Conservation (phyloP, 2,113 vertebrate species). For the Microtus oregoni region DNA sequence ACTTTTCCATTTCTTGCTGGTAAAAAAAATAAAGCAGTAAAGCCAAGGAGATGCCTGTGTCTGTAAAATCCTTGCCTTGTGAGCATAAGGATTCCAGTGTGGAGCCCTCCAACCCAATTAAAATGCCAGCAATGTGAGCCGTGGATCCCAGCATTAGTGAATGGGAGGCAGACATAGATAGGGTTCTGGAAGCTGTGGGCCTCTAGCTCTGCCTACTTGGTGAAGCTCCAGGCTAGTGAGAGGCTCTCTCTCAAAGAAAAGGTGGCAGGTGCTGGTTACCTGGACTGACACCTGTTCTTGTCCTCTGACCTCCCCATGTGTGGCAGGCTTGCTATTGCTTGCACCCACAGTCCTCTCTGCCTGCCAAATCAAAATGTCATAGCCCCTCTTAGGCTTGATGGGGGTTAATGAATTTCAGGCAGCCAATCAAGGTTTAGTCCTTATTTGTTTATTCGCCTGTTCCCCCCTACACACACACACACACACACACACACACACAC, state of each 20-base stretch:
- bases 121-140: background rate
- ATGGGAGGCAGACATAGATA: too few relatives aligned
- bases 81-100: background rate
- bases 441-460: constrained; percentile 34
- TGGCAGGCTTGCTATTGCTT: background rate
- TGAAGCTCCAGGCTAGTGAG: background rate
- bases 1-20: background rate
- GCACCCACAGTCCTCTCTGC: too few relatives aligned
- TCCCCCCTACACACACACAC: too few relatives aligned
- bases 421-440: background rate
- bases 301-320: background rate
- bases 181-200: too few relatives aligned
- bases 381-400: background rate
- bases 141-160: background rate
- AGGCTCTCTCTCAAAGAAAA: background rate
- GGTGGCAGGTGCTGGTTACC: too few relatives aligned
- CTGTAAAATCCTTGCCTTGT: background rate
- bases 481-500: too few relatives aligned
- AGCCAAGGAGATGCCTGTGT: background rate
- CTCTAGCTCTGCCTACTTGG: background rate
- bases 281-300: too few relatives aligned
- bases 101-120: background rate
- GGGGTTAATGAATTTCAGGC: background rate
- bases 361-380: background rate
- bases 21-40: background rate